Percentiles rank a stretch among this genome's conserved stretches.
Conservation (phyloP, 2,888 invertebrate genomes). For the Stenodera caucasica region DNA sequence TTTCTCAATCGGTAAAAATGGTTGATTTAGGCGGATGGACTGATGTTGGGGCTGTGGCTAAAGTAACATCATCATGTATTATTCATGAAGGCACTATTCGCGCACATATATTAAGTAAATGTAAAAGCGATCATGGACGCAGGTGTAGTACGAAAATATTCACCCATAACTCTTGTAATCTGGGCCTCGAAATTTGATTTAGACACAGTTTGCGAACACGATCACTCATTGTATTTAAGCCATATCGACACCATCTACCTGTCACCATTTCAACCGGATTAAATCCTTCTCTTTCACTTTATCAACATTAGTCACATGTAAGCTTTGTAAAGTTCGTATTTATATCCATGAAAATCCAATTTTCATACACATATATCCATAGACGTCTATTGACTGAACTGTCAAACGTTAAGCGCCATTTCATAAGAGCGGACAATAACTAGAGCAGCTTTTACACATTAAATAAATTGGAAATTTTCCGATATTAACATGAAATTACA, state of each 20-base stretch:
- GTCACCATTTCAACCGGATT: constrained; percentile 22
- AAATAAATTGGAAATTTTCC: too few relatives aligned
- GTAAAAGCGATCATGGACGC: constrained; percentile 45
- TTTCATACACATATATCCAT: constrained; percentile 1
- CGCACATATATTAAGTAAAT: constrained; percentile 49
- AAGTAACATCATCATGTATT: constrained; percentile 40
- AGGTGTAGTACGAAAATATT: constrained; percentile 48
- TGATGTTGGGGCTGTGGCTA: constrained; percentile 28
- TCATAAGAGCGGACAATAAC: background rate
- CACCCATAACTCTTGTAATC: constrained; percentile 48
- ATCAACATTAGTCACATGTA: constrained; percentile 29
- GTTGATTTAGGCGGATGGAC: too few relatives aligned
- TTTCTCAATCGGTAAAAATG: too few relatives aligned
- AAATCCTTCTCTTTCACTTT: constrained; percentile 12
- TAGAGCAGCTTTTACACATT: too few relatives aligned
- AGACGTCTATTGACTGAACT: background rate
- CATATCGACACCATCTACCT: constrained; percentile 34
- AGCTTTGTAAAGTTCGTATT: constrained; percentile 22
- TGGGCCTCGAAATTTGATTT: constrained; percentile 48
- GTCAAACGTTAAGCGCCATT: background rate
- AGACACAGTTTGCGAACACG: constrained; percentile 47
- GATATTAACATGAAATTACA: too few relatives aligned
- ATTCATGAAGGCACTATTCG: constrained; percentile 49
- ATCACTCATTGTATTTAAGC: constrained; percentile 45
- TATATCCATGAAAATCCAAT: constrained; percentile 18